These are phyloP conservation scores for Rhinichthys osculus DNA, from an alignment of 2,797 vertebrate species.

Conservation along the genomic window DNA sequence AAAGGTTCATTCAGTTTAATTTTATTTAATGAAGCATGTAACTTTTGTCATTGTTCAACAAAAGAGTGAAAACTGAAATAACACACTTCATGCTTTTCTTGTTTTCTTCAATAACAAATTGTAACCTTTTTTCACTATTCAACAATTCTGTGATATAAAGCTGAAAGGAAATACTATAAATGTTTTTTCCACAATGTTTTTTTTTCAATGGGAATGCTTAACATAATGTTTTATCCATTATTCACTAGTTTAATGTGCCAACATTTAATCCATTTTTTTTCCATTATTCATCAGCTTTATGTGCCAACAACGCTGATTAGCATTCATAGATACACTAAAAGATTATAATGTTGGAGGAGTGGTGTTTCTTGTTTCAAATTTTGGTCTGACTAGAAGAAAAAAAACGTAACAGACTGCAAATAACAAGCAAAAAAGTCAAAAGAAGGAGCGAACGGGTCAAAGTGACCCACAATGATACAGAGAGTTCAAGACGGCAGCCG, in stretches of 20 bases:
- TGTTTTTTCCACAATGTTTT: neutral
- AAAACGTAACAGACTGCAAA: neutral
- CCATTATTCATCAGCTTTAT: slow-evolving; percentile 40
- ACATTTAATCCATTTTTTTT: slow-evolving; percentile 35
- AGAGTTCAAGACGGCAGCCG: slow-evolving; percentile 40
- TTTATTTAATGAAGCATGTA: slow-evolving; percentile 1
- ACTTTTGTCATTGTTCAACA: neutral
- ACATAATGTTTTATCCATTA: slow-evolving; percentile 28
- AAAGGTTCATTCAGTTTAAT: neutral
- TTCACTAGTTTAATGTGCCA: slow-evolving; percentile 43
- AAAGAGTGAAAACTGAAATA: neutral
- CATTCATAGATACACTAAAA: slow-evolving; percentile 25
- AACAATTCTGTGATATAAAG: slow-evolving; percentile 24
- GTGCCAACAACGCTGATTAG: slow-evolving; percentile 27
- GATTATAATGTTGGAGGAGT: slow-evolving; percentile 22
- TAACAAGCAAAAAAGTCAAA: slow-evolving; percentile 22
- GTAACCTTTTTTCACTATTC: neutral
- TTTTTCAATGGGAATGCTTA: slow-evolving; percentile 20
- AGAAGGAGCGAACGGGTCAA: slow-evolving; percentile 21
- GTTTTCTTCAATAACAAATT: neutral
- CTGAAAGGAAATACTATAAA: slow-evolving; percentile 16
- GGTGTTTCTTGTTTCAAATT: slow-evolving; percentile 16
- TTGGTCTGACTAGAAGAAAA: neutral
- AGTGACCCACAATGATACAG: slow-evolving; percentile 50
- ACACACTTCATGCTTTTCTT: neutral